Conservation (phyloP, 1,140 invertebrate species). For the Drosophila parvula region DNA sequence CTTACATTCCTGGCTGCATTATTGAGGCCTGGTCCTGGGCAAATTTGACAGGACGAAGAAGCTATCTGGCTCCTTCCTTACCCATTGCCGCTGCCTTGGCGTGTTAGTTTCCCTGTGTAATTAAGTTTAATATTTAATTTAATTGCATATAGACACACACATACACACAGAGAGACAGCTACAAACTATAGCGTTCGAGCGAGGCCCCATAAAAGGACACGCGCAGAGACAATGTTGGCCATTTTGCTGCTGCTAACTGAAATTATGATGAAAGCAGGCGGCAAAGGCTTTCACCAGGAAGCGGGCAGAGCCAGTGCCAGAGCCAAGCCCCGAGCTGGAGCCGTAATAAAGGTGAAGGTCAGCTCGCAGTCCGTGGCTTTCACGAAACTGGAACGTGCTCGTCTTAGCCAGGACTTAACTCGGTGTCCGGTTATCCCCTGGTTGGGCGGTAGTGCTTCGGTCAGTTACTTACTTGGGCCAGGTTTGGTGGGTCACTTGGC, state of each 20-base stretch:
- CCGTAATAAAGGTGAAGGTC: conserved; percentile 61
- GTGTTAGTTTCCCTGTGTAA: conserved; percentile 77
- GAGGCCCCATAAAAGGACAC: conserved; percentile 69
- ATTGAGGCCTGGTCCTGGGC: conserved; percentile 72
- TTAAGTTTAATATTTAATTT: conserved; percentile 84
- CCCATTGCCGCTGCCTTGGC: conserved; percentile 29
- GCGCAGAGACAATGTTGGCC: conserved; percentile 65
- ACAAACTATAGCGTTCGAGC: conserved; percentile 26
- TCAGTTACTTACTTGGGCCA: conserved; percentile 22
- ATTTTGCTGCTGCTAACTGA: conserved; percentile 56
- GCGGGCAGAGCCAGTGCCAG: conserved; percentile 5
- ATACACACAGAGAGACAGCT: conserved; percentile 56
- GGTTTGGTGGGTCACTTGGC: conserved; percentile 17
- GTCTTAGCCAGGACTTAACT: conserved; percentile 39
- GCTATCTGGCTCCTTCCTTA: conserved; percentile 12
- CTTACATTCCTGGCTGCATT: conserved; percentile 79
- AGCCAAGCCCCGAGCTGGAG: conserved; percentile 7
- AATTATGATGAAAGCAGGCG: conserved; percentile 74
- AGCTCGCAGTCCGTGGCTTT: conserved; percentile 38
- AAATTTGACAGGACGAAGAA: conserved; percentile 70
- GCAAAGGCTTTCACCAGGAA: conserved; percentile 37
- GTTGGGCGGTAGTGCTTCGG: conserved; percentile 12
- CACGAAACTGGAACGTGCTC: conserved; percentile 44
- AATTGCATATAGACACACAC: conserved; percentile 75
- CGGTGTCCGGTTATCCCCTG: conserved; percentile 18